phyloP scores from a whole-genome alignment of 1,140 invertebrate genomes.

The Heliconius nattereri region DNA sequence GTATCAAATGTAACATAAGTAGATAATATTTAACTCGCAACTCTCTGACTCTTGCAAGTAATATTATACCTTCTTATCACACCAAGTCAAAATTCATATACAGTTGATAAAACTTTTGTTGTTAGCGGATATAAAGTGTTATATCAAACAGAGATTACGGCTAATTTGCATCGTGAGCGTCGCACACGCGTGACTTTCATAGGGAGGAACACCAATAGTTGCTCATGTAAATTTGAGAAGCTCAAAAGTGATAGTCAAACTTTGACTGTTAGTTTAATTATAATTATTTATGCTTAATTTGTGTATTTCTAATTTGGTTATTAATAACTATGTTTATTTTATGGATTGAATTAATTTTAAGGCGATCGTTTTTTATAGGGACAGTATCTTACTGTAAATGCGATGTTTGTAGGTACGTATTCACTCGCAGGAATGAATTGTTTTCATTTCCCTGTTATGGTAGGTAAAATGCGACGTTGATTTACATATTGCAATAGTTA shows the following conservation, averaged over 20 bases:
- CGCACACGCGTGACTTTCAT: neutral
- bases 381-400: no score
- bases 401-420: no score
- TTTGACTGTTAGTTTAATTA: neutral
- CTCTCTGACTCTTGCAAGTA: neutral
- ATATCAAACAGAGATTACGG: constrained; percentile 6
- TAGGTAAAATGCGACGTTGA: no score
- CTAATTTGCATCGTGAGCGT: neutral
- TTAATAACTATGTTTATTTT: no score
- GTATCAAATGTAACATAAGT: no score
- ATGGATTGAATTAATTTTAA: no score
- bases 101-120: neutral
- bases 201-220: neutral
- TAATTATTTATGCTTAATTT: neutral
- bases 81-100: neutral
- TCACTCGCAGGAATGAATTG: no score
- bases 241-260: neutral
- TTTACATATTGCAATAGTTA: no score
- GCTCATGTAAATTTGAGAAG: neutral
- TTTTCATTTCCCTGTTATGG: no score
- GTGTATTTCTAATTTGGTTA: neutral
- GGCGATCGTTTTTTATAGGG: no score
- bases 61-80: neutral
- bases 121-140: neutral
- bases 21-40: neutral